Percentiles rank a stretch among this genome's conserved stretches.
These are phyloP conservation scores for Antitype chi DNA, from an alignment of 2,888 invertebrate species.

Conservation along the genomic window DNA sequence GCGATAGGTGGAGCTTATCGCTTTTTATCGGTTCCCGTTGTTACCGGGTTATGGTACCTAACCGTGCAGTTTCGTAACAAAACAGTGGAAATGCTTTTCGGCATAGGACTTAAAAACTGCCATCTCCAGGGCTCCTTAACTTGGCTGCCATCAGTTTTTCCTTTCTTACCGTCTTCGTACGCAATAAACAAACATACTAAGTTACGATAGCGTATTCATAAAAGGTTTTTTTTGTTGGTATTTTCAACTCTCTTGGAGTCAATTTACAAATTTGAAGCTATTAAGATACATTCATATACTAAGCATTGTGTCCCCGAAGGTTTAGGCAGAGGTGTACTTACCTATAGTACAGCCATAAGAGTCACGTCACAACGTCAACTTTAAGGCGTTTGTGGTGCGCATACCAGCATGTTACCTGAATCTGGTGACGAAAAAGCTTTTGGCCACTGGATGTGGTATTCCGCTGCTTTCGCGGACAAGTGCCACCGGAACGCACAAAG, in stretches of 20 bases:
- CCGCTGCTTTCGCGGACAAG: too few species aligned
- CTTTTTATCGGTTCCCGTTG: conserved; percentile 2
- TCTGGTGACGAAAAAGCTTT: too few species aligned
- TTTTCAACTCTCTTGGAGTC: not conserved
- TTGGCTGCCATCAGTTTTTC: not conserved
- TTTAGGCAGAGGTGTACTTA: too few species aligned
- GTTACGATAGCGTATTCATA: not conserved
- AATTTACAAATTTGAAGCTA: not conserved
- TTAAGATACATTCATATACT: too few species aligned
- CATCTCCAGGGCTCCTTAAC: too few species aligned
- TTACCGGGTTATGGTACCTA: conserved; percentile 1
- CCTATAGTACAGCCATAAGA: too few species aligned
- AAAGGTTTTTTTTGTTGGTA: not conserved
- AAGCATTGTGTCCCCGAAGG: too few species aligned
- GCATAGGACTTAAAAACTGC: not conserved
- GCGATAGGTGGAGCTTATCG: conserved; percentile 13
- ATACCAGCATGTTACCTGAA: too few species aligned
- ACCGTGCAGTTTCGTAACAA: conserved; percentile 3
- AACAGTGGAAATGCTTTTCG: not conserved
- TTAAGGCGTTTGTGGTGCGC: too few species aligned
- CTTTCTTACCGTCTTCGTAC: not conserved
- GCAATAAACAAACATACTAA: not conserved
- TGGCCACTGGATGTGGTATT: too few species aligned
- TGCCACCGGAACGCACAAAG: too few species aligned
- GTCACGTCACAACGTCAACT: too few species aligned